Base-by-base conservation (phyloP, 1,140 invertebrate genomes). In the Melipona quadrifasciata region DNA sequence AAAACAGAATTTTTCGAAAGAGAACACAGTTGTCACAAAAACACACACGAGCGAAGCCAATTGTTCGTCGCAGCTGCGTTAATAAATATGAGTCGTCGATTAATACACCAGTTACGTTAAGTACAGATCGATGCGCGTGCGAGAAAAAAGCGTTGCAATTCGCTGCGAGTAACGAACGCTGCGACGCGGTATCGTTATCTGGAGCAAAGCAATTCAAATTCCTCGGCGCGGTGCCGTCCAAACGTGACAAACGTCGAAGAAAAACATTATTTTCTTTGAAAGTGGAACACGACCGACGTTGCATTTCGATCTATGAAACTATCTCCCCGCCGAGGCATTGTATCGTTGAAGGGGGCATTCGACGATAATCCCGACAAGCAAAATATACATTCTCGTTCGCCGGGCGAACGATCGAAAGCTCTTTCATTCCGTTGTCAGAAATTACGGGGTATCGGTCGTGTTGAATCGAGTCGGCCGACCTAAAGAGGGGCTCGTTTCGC, bases 391-490 rank as follows among this genome's bases (percentile, higher is more conserved):
- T 47, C 8, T 39, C 17, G 57, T 24, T 72, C 57, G 57, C n/a
- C 27, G 57, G 19, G 6, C 34, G n/a, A 47, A 47, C 68, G 61
- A 27, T 21, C 4, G 47, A 72, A 39, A 71, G 51, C 47, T 65
- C 39, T 47, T 55, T 58, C 47, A 61, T 53, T 64, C 47, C 19
- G 19, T 47, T 65, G 58, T 84, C 83, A 76, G 55, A 88, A 88
- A 87, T 85, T 87, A 87, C 77, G n/a, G 80, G 57, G 72, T 84
- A 87, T 77, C 86, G 24, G 24, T 61, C 39, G 8, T 47, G 39
- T 47, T 47, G 58, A 61, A 84, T 76, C 58, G 76, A 80, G 77
- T 67, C 65, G 73, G 61, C 51, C 74, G 80, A 85, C 64, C 34
- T 55, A 57, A 76, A 75, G 73, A 80, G 53, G 84, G 61, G 64